Conservation (phyloP, 2,113 vertebrate genomes). For the Kryptolebias marmoratus region DNA sequence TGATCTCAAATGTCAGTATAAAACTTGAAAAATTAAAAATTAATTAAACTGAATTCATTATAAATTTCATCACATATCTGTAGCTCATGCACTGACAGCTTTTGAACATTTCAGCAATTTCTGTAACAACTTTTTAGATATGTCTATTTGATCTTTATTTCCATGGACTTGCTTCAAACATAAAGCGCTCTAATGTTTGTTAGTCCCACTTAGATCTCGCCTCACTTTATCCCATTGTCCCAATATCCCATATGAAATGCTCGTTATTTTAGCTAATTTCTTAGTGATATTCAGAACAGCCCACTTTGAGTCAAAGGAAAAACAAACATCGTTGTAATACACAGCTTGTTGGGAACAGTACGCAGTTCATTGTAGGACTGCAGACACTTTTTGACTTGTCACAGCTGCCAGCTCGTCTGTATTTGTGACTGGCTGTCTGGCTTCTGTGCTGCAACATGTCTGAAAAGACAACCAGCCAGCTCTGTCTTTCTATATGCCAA, state of each 20-base stretch:
- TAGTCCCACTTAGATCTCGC: no score
- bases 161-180: not conserved
- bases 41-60: no score
- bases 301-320: constrained; percentile 3
- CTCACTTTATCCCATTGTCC: not conserved
- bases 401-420: constrained; percentile 6
- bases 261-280: constrained; percentile 11
- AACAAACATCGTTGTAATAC: constrained; percentile 13
- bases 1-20: no score
- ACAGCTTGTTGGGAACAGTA: constrained; percentile 14
- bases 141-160: no score
- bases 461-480: constrained; percentile 25
- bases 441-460: constrained; percentile 15
- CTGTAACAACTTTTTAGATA: no score
- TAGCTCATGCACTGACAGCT: no score
- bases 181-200: no score
- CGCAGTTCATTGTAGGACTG: constrained; percentile 10
- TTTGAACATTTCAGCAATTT: no score
- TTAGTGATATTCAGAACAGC: constrained; percentile 1
- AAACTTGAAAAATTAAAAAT: no score
- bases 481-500: constrained; percentile 36
- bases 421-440: constrained; percentile 21
- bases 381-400: constrained; percentile 21
- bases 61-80: no score
- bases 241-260: not conserved